These are phyloP conservation scores for Diplolepis rosae DNA, from an alignment of 2,888 invertebrate species.

Conservation along the genomic window DNA sequence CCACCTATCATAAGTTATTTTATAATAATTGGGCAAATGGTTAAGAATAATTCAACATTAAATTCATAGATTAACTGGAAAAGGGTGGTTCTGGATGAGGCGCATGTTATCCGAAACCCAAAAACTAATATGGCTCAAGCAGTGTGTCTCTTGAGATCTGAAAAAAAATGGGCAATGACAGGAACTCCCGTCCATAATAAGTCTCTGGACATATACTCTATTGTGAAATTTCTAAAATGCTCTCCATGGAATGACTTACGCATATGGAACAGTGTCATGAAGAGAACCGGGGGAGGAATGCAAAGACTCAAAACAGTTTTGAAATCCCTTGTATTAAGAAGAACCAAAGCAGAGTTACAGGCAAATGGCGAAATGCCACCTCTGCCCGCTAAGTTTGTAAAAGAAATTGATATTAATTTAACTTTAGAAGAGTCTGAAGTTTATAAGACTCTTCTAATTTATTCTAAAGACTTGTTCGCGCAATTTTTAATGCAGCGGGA, in stretches of 20 bases:
- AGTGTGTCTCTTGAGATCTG: slow-evolving; percentile 24
- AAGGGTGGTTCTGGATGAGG: slow-evolving; percentile 39
- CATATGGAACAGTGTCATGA: slow-evolving; percentile 31
- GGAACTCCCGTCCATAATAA: slow-evolving; percentile 41
- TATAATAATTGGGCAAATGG: no score
- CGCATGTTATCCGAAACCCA: slow-evolving; percentile 36
- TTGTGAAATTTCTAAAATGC: slow-evolving; percentile 35
- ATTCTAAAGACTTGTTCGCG: slow-evolving; percentile 27
- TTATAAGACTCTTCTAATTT: slow-evolving; percentile 36
- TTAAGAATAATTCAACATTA: no score
- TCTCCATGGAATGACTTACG: slow-evolving; percentile 31
- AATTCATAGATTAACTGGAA: slow-evolving; percentile 54
- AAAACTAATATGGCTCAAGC: not conserved
- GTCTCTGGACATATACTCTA: slow-evolving; percentile 31
- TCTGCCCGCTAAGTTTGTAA: slow-evolving; percentile 26
- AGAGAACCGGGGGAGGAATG: not conserved
- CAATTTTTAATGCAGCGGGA: slow-evolving; percentile 33
- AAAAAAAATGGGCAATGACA: slow-evolving; percentile 35
- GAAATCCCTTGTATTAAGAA: slow-evolving; percentile 32
- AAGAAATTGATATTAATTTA: slow-evolving; percentile 21
- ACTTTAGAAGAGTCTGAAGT: slow-evolving; percentile 30
- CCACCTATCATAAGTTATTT: no score
- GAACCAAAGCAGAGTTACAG: slow-evolving; percentile 37
- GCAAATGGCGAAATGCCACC: slow-evolving; percentile 6
- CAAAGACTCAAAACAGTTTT: slow-evolving; percentile 26